Base-by-base conservation (phyloP, 1,140 invertebrate species). In the Leptopilina boulardi region DNA sequence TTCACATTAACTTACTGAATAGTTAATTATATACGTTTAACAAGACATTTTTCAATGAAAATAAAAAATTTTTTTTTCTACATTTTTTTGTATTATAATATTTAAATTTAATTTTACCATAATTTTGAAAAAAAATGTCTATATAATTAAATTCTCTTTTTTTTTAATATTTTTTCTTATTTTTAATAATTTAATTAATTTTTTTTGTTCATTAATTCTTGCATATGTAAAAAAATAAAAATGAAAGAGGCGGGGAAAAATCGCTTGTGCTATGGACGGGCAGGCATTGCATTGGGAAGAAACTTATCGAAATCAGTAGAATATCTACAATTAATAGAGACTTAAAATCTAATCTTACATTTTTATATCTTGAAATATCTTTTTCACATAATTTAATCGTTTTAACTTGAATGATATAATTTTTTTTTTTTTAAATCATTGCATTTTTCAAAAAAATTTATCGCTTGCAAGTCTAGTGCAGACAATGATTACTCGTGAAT, bases 241-340 rank as follows among this genome's bases (percentile, higher is more conserved):
- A n/a, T n/a, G 34, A 38, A 66, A 66, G n/a, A n/a, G n/a, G 21
- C 6, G 23, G 11, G 56, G 26, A 66, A 9, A 72, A 47, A 85
- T 82, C 84, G 84, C 86, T 88, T 87, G 83, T 88, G 88, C 87
- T 87, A 87, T 89, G 86, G 87, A 89, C 86, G 87, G 87, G 84
- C 75, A 82, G 80, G 83, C 82, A 81, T 73, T 79, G 83, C 82
- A 81, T 73, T 79, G 72, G 83, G 76, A 84, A 85, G 79, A 76
- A 74, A 18, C 47, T 51, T 51, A 51, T 51, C 15, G n/a, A 51
- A 51, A 66, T 30, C 6, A 66, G 11, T 30, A 30, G 10, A n/a
- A 19, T 19, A 54, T 19, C 18, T 66, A 30, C 13, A 66, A 15
- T 66, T 26, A 30, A 34, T 1, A 38, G 34, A 38, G 15, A 30